Conservation (phyloP, 2,113 vertebrate genomes). For the Psettodes erumei region DNA sequence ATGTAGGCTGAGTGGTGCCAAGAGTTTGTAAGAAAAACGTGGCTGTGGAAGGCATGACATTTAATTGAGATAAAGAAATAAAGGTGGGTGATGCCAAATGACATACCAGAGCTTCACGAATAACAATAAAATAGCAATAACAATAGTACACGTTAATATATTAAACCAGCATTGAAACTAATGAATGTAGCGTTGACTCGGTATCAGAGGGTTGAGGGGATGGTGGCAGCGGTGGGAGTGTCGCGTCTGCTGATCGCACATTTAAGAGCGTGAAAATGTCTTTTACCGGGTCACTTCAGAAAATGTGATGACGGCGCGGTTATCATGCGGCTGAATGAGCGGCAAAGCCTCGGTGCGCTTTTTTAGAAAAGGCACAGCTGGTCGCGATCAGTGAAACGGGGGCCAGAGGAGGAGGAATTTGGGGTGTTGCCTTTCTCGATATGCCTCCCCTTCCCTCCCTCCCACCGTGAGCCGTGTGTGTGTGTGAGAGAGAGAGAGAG, state of each 20-base stretch:
- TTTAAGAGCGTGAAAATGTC: slow-evolving; percentile 48
- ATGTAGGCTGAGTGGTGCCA: neutral
- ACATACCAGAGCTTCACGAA: neutral
- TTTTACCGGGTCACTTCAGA: slow-evolving; percentile 40
- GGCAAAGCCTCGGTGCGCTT: slow-evolving; percentile 49
- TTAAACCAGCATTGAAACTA: neutral
- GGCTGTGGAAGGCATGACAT: neutral
- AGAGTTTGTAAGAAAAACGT: neutral
- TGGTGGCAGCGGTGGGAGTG: slow-evolving; percentile 22
- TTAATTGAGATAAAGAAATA: neutral
- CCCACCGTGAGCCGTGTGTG: neutral
- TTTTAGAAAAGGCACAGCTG: slow-evolving; percentile 77
- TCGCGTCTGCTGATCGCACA: slow-evolving; percentile 5
- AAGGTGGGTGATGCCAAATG: neutral
- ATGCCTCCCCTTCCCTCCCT: slow-evolving; percentile 57
- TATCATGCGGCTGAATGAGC: slow-evolving; percentile 54
- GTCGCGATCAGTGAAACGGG: slow-evolving; percentile 72
- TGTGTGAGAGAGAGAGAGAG: slow-evolving; percentile 23
- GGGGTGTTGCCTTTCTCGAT: slow-evolving; percentile 80
- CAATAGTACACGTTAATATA: too few relatives aligned
- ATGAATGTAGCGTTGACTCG: neutral
- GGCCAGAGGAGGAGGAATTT: slow-evolving; percentile 69
- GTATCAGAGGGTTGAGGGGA: slow-evolving; percentile 1
- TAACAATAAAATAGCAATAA: neutral
- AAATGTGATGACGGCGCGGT: slow-evolving; percentile 64